Evolutionary conservation across 2,888 invertebrate genomes (phyloP).

Genomic region (Diaphora mendica): DNA sequence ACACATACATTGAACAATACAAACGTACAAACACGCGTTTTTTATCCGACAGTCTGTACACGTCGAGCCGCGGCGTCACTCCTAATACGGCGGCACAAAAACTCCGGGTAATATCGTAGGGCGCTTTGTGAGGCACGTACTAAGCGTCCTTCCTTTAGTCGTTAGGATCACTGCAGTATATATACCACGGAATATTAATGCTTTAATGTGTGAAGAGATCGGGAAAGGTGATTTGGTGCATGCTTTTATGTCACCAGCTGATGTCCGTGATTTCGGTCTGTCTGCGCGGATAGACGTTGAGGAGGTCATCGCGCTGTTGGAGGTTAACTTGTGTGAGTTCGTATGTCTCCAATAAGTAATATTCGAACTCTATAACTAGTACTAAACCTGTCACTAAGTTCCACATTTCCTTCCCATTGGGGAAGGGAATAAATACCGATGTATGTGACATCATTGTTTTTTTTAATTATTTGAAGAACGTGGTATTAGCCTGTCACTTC

Average conservation of each 20-base stretch:
- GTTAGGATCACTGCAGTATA: conserved; percentile 48
- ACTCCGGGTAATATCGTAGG: conserved; percentile 75
- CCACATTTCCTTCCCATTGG: no score
- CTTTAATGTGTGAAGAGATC: conserved; percentile 33
- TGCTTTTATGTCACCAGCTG: not conserved
- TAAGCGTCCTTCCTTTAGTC: conserved; percentile 79
- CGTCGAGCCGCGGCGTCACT: conserved; percentile 63
- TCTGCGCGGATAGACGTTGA: conserved; percentile 2
- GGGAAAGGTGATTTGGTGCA: conserved; percentile 15
- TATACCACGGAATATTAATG: conserved; percentile 51
- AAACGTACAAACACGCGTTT: conserved; percentile 53
- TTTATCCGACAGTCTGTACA: conserved; percentile 56
- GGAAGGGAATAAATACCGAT: not conserved
- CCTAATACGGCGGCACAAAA: conserved; percentile 71
- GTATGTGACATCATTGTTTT: not conserved
- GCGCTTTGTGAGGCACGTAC: conserved; percentile 82
- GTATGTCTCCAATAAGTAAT: not conserved
- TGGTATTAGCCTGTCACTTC: not conserved
- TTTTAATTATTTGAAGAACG: not conserved
- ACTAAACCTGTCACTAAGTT: not conserved
- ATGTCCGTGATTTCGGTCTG: conserved; percentile 9
- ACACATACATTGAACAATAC: conserved; percentile 23
- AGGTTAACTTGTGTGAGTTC: not conserved
- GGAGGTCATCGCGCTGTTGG: not conserved
- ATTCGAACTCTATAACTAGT: not conserved